Evolutionary conservation across 2,113 vertebrate genomes (phyloP), one percentile per base, ranked within the genome.

Genomic region (Microcebus jonahi): DNA sequence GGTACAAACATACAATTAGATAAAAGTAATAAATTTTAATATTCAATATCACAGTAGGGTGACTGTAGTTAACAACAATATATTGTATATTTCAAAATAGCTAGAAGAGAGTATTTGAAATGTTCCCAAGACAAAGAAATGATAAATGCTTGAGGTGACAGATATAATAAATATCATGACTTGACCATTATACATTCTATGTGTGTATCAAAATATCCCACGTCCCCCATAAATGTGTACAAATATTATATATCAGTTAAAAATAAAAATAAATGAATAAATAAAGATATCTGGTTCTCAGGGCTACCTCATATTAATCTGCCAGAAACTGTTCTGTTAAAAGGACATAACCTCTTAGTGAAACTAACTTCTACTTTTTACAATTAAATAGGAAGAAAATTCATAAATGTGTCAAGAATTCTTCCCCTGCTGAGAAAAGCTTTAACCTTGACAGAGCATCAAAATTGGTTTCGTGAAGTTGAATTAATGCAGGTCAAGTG

Each of bases 401-500:
- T 73, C 50, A 88, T 81, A 80, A 98, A 57, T 50, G 57, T 92
- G 90, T 88, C 70, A 94, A 80, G 71, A 79, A 84, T 92, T 90
- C 13, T 75, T 85, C 27, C 42, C 36, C 75, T 75, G 55, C 53
- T 88, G 71, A 92, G 91, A 95, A 82, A 88, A 83, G 55, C 2
- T 5, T 79, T 95, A 84, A 70, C 94, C 61, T 95, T 90, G 84
- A 93, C 25, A 95, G 88, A 84, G 50, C 27, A 88, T 82, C 80
- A 67, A 36, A 88, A 81, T 76, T 93, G 29, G 6, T 94, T 95
- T 91, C 11, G 1, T 94, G 83, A 67, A 79, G 61, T 17, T 81
- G 80, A 96, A 88, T 93, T 96, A 94, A 95, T 95, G 84, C 25
- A 76, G 92, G 92, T 94, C 45, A 85, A 97, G 71, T 20, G 31